A percentile compares a stretch with the other conserved stretches of the same genome.
Conservation (phyloP, 2,888 invertebrate genomes). For the Drosophila ustulata region DNA sequence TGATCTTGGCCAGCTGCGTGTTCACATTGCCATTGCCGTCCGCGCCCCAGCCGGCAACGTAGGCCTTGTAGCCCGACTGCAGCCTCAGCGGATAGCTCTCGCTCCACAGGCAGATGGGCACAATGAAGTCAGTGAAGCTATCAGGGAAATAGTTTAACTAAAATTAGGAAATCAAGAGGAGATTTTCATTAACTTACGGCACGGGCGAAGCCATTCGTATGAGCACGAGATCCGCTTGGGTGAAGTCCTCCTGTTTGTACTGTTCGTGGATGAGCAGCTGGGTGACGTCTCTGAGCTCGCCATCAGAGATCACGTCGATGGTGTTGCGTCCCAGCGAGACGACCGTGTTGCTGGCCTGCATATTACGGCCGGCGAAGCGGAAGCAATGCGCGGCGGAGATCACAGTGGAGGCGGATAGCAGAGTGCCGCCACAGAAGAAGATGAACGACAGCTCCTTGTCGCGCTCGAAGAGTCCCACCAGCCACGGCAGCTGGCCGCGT, state of each 20-base stretch:
- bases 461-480: conserved; percentile 87
- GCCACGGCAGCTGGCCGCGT: conserved; percentile 88
- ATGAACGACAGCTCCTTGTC: conserved; percentile 80
- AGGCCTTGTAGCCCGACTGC: conserved; percentile 84
- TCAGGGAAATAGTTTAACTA: neutral
- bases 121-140: conserved; percentile 70
- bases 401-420: conserved; percentile 75
- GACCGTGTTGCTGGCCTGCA: conserved; percentile 64
- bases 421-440: conserved; percentile 81
- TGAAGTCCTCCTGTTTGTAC: conserved; percentile 72
- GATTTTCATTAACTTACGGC: conserved; percentile 48
- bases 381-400: conserved; percentile 85
- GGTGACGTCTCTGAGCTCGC: conserved; percentile 61
- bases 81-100: conserved; percentile 68
- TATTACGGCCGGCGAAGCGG: conserved; percentile 46
- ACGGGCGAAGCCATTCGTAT: conserved; percentile 83
- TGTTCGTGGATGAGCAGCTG: conserved; percentile 84
- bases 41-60: conserved; percentile 86
- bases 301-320: conserved; percentile 66
- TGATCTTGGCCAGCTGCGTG: conserved; percentile 84
- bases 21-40: conserved; percentile 77
- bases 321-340: conserved; percentile 85
- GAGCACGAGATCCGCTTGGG: conserved; percentile 86
- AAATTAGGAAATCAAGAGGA: neutral
- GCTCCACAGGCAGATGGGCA: conserved; percentile 82